Base-by-base conservation (phyloP, 1,140 invertebrate genomes). In the Charaxes varanes region DNA sequence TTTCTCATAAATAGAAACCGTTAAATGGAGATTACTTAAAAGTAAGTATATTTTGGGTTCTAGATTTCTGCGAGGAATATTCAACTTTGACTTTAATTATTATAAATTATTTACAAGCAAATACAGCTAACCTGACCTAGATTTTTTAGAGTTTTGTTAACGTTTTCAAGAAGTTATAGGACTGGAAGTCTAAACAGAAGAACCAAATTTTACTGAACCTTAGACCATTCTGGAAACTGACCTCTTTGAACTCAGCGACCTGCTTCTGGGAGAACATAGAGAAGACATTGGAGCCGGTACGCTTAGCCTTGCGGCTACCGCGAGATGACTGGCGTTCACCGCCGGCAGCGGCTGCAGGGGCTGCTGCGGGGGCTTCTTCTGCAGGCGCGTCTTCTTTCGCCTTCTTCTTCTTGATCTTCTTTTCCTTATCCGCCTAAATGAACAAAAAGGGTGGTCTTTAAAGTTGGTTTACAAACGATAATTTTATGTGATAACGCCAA, bases 171-270 rank as follows among this genome's bases (percentile, higher is more conserved):
- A n/a, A n/a, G n/a, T n/a, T n/a, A n/a, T n/a, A n/a, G n/a, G n/a
- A n/a, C n/a, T n/a, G n/a, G n/a, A n/a, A n/a, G n/a, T n/a, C n/a
- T n/a, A n/a, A n/a, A n/a, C n/a, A n/a, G n/a, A n/a, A n/a, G n/a
- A n/a, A n/a, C n/a, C n/a, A n/a, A n/a, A n/a, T n/a, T n/a, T n/a
- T n/a, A n/a, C n/a, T n/a, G n/a, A n/a, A n/a, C n/a, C 2, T 7
- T 27, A 7, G 5, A 14, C 6, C 10, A 23, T 17, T 34, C 23
- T 15, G 8, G 16, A 37, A 17, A 4, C 58, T 88, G 70, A 94
- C 95, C 88, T 97, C 95, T 86, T 97, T 97, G 88, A 97, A 97
- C 85, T 97, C 95, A 56, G 94, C 94, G 60, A 97, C 93, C 88
- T 97, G 95, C 86, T 92, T 92, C 86, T 97, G 94, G 42, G 92